These are phyloP conservation scores for Harpegnathos saltator DNA, from an alignment of 1,140 invertebrate species.

Conservation along the genomic window DNA sequence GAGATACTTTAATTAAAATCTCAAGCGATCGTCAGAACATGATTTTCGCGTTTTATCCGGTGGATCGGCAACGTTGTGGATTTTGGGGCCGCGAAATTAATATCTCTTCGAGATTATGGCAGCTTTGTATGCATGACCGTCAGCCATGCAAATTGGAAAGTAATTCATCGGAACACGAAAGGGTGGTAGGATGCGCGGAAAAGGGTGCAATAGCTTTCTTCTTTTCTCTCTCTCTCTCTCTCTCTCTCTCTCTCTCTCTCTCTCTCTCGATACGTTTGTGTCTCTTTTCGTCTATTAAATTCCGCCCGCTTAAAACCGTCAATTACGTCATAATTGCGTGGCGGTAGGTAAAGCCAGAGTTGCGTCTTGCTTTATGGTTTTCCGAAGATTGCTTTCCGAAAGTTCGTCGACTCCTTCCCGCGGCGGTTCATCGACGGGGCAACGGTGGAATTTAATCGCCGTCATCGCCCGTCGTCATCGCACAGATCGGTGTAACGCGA, in stretches of 20 bases:
- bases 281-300: slow-evolving; percentile 63
- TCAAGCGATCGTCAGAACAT: slow-evolving; percentile 12
- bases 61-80: slow-evolving; percentile 35
- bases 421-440: slow-evolving; percentile 29
- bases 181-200: slow-evolving; percentile 16
- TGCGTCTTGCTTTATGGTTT: slow-evolving; percentile 39
- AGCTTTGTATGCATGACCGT: slow-evolving; percentile 46
- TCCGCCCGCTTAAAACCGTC: slow-evolving; percentile 49
- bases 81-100: slow-evolving; percentile 54
- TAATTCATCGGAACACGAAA: slow-evolving; percentile 51
- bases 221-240: not conserved
- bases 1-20: slow-evolving; percentile 51
- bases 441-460: slow-evolving; percentile 57
- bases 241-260: too few species aligned
- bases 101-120: slow-evolving; percentile 49
- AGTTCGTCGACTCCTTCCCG: slow-evolving; percentile 59
- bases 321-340: slow-evolving; percentile 70
- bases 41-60: slow-evolving; percentile 40
- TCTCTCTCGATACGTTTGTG: slow-evolving; percentile 62
- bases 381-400: slow-evolving; percentile 55
- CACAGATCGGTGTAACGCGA: slow-evolving; percentile 41
- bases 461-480: slow-evolving; percentile 60
- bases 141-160: slow-evolving; percentile 30
- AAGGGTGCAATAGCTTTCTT: slow-evolving; percentile 40
- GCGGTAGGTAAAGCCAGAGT: slow-evolving; percentile 15